Conservation (phyloP, 2,113 vertebrate species). For the Calyptommatus sinebrachiatus region DNA sequence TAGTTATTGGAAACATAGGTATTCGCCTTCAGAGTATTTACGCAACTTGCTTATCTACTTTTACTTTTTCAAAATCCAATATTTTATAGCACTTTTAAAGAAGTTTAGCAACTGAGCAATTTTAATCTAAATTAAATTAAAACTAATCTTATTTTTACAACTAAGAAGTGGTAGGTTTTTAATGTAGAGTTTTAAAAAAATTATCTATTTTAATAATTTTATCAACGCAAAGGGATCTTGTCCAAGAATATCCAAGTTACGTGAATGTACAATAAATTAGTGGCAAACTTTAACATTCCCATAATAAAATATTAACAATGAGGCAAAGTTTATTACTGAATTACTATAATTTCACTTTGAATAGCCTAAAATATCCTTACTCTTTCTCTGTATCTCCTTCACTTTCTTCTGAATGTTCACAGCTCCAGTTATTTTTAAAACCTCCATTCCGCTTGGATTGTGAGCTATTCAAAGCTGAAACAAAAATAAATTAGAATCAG, state of each 20-base stretch:
- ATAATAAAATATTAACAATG: not conserved
- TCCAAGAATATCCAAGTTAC: not conserved
- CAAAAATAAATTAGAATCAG: slow-evolving; percentile 73
- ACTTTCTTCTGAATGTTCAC: slow-evolving; percentile 83
- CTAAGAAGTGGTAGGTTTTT: not conserved
- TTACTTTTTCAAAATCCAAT: not conserved
- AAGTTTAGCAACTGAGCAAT: no score
- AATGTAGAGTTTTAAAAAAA: no score
- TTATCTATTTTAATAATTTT: no score
- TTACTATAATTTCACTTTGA: slow-evolving; percentile 52
- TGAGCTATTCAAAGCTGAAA: slow-evolving; percentile 90
- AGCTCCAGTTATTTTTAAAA: slow-evolving; percentile 93
- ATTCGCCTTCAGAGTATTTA: not conserved
- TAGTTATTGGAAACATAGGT: not conserved
- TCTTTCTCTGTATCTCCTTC: slow-evolving; percentile 88
- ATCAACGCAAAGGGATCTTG: not conserved
- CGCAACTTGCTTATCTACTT: not conserved
- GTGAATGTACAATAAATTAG: not conserved
- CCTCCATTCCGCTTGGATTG: slow-evolving; percentile 89
- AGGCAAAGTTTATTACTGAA: not conserved
- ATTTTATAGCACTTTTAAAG: not conserved
- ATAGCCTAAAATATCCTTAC: slow-evolving; percentile 80
- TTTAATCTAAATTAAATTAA: not conserved
- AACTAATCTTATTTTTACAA: not conserved
- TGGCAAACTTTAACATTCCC: not conserved